Conservation (phyloP, 92 coral and sea anemone species). For the Palythoa grandis region DNA sequence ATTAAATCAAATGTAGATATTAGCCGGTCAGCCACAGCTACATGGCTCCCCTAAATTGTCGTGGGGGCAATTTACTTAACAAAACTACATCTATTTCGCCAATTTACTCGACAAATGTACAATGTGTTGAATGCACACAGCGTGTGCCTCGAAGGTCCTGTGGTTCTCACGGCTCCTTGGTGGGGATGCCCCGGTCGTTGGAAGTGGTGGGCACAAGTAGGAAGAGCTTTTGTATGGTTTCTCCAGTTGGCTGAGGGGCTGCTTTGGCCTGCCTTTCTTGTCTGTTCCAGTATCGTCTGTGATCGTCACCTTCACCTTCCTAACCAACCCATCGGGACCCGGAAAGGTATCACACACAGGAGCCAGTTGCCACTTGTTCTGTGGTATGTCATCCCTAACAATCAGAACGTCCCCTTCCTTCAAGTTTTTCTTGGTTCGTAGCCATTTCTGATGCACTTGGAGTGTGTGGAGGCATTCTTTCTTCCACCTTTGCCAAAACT, state of each 20-base stretch:
- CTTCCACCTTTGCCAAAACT: not conserved
- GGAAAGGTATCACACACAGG: not conserved
- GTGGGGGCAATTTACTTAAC: too few relatives aligned
- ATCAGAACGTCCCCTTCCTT: not conserved
- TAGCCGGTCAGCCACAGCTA: too few relatives aligned
- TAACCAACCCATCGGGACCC: not conserved
- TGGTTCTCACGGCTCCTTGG: slow-evolving; percentile 1
- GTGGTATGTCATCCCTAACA: not conserved
- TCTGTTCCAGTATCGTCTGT: not conserved
- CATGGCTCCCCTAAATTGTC: too few relatives aligned
- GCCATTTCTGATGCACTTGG: slow-evolving; percentile 2
- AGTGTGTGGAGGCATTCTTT: not conserved
- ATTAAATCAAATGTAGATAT: too few relatives aligned
- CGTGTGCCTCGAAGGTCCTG: not conserved
- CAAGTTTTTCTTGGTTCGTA: not conserved
- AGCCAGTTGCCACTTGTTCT: not conserved
- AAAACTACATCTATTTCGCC: too few relatives aligned
- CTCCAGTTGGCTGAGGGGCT: slow-evolving; percentile 18
- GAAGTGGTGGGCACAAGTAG: not conserved
- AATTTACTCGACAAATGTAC: too few relatives aligned
- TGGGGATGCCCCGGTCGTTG: slow-evolving; percentile 29
- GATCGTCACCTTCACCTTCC: not conserved
- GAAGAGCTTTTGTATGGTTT: slow-evolving; percentile 4
- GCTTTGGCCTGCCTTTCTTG: not conserved
- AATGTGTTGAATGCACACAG: not conserved